Evolutionary conservation across 2,797 vertebrate species (phyloP).

Genomic region (Tolypeutes matacus): DNA sequence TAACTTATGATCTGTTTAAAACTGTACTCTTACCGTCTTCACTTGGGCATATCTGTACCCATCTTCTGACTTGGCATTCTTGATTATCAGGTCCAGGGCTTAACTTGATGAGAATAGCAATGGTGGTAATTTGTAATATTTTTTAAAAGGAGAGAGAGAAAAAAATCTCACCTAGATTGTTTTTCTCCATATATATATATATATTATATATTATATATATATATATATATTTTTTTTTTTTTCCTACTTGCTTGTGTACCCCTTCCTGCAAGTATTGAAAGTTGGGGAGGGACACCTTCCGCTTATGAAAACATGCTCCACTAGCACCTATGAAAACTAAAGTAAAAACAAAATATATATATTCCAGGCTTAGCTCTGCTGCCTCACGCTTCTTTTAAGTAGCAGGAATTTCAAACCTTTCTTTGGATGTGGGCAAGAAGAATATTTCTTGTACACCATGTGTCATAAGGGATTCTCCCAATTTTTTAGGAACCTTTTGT

Average conservation of each 20-base stretch:
- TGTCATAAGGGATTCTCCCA: background rate
- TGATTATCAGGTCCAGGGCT: background rate
- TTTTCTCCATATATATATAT: background rate
- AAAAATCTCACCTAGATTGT: background rate
- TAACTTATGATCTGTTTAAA: background rate
- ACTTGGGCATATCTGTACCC: background rate
- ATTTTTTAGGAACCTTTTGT: background rate
- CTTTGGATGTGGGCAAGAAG: background rate
- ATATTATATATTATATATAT: too few species aligned
- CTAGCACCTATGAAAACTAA: background rate
- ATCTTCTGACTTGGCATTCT: background rate
- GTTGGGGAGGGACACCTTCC: background rate
- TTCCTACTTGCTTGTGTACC: background rate
- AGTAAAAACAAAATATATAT: background rate
- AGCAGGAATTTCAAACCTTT: background rate
- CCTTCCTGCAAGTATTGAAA: background rate
- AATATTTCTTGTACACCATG: background rate
- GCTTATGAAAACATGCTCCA: background rate
- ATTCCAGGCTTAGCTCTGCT: background rate
- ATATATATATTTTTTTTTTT: too few species aligned
- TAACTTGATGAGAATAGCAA: background rate
- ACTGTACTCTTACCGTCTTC: background rate
- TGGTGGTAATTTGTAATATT: background rate
- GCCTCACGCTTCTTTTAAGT: background rate
- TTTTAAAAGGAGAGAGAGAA: background rate